Base-by-base conservation (phyloP, 2,113 vertebrate genomes). In the Sula dactylatra region DNA sequence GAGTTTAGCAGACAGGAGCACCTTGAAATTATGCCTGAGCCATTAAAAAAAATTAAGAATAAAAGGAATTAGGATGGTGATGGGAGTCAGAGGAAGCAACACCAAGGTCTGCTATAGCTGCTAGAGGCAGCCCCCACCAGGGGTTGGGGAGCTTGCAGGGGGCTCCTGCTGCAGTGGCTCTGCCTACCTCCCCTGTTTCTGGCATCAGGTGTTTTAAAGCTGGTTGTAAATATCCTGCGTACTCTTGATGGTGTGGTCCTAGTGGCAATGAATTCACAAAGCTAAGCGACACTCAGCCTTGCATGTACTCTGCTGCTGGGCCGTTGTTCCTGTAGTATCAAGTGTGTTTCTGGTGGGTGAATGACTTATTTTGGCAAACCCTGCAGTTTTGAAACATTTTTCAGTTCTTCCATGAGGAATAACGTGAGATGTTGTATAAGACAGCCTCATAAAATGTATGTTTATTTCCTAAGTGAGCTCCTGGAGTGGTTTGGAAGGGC, bases 21-120 rank as follows among this genome's bases (percentile, higher is more conserved):
- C 52, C 29, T 81, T 11, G 40, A 83, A 74, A 86, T 45, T 24
- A 22, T 26, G 19, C 56, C 67, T 56, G 67, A 71, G 52, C 14
- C 47, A 25, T 77, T 56, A 38, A 40, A 62, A 40, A 19, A 32
- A 32, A 11, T 14, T 22, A 38, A 64, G 58, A 65, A 16, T 15
- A 20, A 42, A n/a, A 16, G 26, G 15, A 85, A 19, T 25, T 9
- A 44, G 27, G 34, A 27, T 0, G 0, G 36, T 1, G 4, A 24
- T 42, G 42, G 36, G 40, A 92, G 31, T 17, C 2, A 1, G 42
- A 54, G 44, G 34, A 34, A 56, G n/a, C 6, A 1, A 49, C 18
- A 26, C 24, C n/a, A 27, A 24, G 7, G 54, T 59, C 65, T 50
- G 21, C 65, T 13, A 13, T 6, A 27, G 27, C 29, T 69, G 59